These are phyloP conservation scores for Saguinus midas DNA, from an alignment of 2,113 vertebrate species.

Conservation along the genomic window DNA sequence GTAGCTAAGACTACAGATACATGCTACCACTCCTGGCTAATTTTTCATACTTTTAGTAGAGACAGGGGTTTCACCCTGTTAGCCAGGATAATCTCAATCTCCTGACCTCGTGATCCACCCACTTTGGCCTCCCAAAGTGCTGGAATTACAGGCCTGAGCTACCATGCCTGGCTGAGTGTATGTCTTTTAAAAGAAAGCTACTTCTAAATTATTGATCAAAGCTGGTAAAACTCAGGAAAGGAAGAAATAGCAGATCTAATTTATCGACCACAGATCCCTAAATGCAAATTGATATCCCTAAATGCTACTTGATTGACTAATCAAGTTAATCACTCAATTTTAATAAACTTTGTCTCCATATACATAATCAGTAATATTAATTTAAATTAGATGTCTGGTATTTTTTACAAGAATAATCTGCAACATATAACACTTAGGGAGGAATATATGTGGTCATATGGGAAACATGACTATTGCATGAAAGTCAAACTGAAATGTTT, in stretches of 20 bases:
- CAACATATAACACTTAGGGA: conserved; percentile 44
- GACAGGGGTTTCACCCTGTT: too few relatives aligned
- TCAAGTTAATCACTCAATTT: conserved; percentile 74
- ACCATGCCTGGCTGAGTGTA: neutral
- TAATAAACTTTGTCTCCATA: conserved; percentile 62
- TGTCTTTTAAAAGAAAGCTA: conserved; percentile 35
- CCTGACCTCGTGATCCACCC: too few relatives aligned
- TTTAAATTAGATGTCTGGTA: conserved; percentile 67
- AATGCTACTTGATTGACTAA: conserved; percentile 71
- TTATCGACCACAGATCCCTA: conserved; percentile 70
- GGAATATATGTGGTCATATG: neutral
- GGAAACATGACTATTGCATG: neutral
- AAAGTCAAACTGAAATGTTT: neutral
- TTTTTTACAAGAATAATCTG: conserved; percentile 66
- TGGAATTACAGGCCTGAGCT: too few relatives aligned
- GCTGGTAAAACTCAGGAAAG: conserved; percentile 46
- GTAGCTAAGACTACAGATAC: too few relatives aligned
- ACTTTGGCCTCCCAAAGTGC: too few relatives aligned
- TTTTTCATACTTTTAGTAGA: too few relatives aligned
- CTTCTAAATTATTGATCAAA: conserved; percentile 50
- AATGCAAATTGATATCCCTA: conserved; percentile 74
- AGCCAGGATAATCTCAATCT: too few relatives aligned
- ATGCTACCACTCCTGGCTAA: too few relatives aligned
- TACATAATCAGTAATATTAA: conserved; percentile 53
- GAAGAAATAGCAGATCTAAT: conserved; percentile 67